Percentiles rank a stretch among this genome's conserved stretches.
These are phyloP conservation scores for Pseudomyrmex cubaensis DNA, from an alignment of 1,140 invertebrate species.

Conservation along the genomic window DNA sequence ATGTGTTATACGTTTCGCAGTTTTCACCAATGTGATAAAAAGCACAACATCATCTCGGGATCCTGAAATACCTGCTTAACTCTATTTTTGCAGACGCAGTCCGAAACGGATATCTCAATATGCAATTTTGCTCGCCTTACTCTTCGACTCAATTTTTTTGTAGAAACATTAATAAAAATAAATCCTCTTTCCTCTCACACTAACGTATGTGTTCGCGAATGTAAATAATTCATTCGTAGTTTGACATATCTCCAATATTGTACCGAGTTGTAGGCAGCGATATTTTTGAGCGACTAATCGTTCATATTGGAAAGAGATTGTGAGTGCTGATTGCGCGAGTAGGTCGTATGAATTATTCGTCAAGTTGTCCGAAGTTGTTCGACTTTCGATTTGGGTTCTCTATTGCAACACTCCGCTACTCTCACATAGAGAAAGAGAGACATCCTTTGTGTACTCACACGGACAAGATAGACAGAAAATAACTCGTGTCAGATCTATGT, in stretches of 20 bases:
- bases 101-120: not conserved
- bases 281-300: constrained; percentile 36
- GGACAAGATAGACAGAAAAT: not conserved
- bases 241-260: constrained; percentile 31
- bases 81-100: not conserved
- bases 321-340: not conserved
- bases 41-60: not conserved
- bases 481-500: not conserved
- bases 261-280: not conserved
- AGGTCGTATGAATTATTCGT: constrained; percentile 37
- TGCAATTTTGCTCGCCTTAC: not conserved
- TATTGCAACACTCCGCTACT: not conserved
- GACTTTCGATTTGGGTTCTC: constrained; percentile 22
- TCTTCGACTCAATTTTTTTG: not conserved
- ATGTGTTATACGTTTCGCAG: constrained; percentile 22
- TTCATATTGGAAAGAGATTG: constrained; percentile 2
- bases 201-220: too few species aligned
- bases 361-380: constrained; percentile 7
- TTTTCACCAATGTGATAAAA: not conserved
- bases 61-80: constrained; percentile 18
- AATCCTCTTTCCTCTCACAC: not conserved
- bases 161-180: constrained; percentile 11
- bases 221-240: not conserved
- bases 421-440: not conserved
- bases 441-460: not conserved